These are phyloP conservation scores for Drosophila virilis DNA, from an alignment of 1,140 invertebrate species.

Conservation along the genomic window DNA sequence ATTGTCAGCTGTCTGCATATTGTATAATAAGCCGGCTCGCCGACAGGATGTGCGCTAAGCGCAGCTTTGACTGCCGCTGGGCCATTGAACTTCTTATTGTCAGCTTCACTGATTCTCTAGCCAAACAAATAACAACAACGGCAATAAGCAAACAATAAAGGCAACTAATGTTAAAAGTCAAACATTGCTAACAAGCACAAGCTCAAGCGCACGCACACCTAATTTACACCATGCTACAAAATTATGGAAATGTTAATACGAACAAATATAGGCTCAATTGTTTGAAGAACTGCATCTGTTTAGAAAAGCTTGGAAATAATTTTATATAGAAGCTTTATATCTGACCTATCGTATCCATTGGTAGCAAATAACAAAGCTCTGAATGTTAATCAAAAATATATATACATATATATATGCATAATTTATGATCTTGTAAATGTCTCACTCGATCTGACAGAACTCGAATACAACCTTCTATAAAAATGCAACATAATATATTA, in stretches of 20 bases:
- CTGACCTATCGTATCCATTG: no score
- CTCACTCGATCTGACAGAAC: no score
- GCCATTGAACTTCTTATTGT: slow-evolving; percentile 31
- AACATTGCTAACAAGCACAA: slow-evolving; percentile 29
- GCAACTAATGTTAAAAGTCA: slow-evolving; percentile 20
- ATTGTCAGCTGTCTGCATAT: slow-evolving; percentile 35
- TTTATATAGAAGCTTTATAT: no score
- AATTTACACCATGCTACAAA: slow-evolving; percentile 25
- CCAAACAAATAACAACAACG: neutral
- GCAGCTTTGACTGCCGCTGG: neutral
- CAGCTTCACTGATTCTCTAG: slow-evolving; percentile 24
- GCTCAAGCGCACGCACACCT: neutral
- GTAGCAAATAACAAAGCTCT: no score
- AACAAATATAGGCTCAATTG: neutral
- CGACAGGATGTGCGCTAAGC: slow-evolving; percentile 71
- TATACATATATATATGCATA: no score
- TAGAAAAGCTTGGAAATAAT: no score
- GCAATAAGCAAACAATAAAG: slow-evolving; percentile 8
- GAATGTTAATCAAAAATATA: no score
- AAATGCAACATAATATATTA: no score
- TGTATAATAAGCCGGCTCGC: slow-evolving; percentile 70
- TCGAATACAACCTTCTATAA: no score
- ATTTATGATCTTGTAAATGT: no score
- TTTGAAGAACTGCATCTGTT: no score
- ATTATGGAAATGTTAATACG: no score